Evolutionary conservation across 2,113 vertebrate species (phyloP), one percentile per base, ranked within the genome.

Genomic region (Odocoileus hemionus): DNA sequence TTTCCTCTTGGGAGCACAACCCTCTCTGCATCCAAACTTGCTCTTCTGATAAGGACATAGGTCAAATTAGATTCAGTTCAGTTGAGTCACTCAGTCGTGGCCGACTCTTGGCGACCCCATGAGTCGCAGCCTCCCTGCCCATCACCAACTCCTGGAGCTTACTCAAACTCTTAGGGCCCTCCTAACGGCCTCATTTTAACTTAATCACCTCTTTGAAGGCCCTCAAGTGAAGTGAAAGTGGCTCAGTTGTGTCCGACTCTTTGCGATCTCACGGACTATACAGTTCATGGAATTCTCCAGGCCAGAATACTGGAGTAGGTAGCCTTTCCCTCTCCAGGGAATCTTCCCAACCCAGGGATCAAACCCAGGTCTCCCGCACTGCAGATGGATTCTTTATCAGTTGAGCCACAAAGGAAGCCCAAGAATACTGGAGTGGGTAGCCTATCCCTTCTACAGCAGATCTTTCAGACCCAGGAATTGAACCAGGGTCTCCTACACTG

Each of bases 331-430:
- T 25, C 36, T 74, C 67, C n/a, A 74, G 67, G 10, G 19, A 11
- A 74, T 39, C 67, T 39, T 74, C 67, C 67, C 67, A 74, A 74
- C 5, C 19, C 67, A 74, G 21, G 36, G 67, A 39, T 39, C 2
- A 0, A 74, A 74, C 36, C 36, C 67, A 39, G 2, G 21, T 74
- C 36, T 74, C 5, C 36, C 0, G 0, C 10, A 39, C 67, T 39
- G 19, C 36, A 74, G n/a, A 25, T 74, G 67, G n/a, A 39, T 74
- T 39, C 67, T 74, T 74, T 74, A 23, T n/a, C 23, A 6, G 67
- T 13, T 74, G 21, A 74, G 67, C 67, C n/a, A 74, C 67, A 74
- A 74, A 36, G 19, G n/a, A 74, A 74, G 36, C 36, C 67, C 67
- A 39, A 67, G 16, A 39, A 36, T n/a, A 36, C n/a, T 36, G 67